Evolutionary conservation across 2,797 vertebrate species (phyloP), one percentile per base, ranked within the genome.

Genomic region (Erpetoichthys calabaricus): DNA sequence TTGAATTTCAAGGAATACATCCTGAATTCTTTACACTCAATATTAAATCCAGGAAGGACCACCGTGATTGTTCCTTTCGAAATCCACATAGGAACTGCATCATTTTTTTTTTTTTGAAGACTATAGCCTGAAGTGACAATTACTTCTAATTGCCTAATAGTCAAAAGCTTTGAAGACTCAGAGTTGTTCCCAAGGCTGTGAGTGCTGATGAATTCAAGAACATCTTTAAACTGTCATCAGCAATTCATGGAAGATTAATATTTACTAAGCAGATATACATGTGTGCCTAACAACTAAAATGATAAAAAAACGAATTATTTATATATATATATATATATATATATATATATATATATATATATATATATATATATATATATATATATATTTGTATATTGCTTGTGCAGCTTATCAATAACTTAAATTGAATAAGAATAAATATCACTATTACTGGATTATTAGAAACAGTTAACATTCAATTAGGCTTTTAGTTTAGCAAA

Each of bases 141-240:
- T 80, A 82, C 75, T 65, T 64, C 75, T 85, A 83, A 89, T 85
- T 85, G 83, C 71, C 61, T 49, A 57, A 65, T 67, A 78, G 72
- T 57, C 76, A 78, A 85, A 79, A 44, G 76, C 85, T 81, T 86
- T 83, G 85, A 87, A 86, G 86, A 77, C 67, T 72, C 68, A 73
- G 67, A 56, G 51, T 74, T 74, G 69, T 62, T 75, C 73, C 77
- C 67, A 64, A 57, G 68, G 74, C 70, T 54, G 59, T 65, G 73
- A 73, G 25, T 64, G 64, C 69, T 64, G 70, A 76, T 67, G 73
- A 79, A 82, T 68, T 73, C 70, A 64, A 75, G 68, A 64, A 64
- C 74, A 72, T 69, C 74, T 81, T 83, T 80, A 63, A 71, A 78
- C 75, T 89, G 89, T 90, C 89, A 81, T 76, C 77, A 74, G 75